phyloP scores from a whole-genome alignment of 2,888 invertebrate genomes.

The Ophraella communa region DNA sequence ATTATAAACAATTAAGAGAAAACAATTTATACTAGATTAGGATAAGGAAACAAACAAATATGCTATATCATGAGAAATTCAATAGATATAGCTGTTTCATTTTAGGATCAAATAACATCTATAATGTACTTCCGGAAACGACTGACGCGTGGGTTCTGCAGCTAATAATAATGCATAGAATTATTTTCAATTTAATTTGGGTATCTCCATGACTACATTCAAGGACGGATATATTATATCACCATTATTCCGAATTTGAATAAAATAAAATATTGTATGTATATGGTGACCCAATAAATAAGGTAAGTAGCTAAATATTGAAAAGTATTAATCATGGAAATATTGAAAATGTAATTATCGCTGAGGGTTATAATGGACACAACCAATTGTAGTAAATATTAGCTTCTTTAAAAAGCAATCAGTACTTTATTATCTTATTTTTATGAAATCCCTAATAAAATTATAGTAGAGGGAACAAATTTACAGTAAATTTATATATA shows the following conservation, averaged over 20 bases:
- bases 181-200: slow-evolving; percentile 5
- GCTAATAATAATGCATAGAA: neutral
- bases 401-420: too few species aligned
- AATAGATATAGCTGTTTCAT: neutral
- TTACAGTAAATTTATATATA: too few species aligned
- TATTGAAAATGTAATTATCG: too few species aligned
- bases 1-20: neutral
- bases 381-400: too few species aligned
- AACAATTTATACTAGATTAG: neutral
- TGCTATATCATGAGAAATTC: neutral
- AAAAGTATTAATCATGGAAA: too few species aligned
- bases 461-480: too few species aligned
- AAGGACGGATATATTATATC: neutral
- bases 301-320: too few species aligned
- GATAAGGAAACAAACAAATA: neutral
- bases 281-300: too few species aligned
- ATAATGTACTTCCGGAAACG: slow-evolving; percentile 2
- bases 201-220: neutral
- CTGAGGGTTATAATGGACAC: too few species aligned
- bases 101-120: neutral
- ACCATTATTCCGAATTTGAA: neutral
- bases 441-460: too few species aligned
- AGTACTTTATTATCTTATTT: too few species aligned
- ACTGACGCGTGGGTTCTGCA: neutral
- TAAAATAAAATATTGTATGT: neutral